Base-by-base conservation (phyloP, 1,140 invertebrate genomes). In the Teleopsis dalmanni region DNA sequence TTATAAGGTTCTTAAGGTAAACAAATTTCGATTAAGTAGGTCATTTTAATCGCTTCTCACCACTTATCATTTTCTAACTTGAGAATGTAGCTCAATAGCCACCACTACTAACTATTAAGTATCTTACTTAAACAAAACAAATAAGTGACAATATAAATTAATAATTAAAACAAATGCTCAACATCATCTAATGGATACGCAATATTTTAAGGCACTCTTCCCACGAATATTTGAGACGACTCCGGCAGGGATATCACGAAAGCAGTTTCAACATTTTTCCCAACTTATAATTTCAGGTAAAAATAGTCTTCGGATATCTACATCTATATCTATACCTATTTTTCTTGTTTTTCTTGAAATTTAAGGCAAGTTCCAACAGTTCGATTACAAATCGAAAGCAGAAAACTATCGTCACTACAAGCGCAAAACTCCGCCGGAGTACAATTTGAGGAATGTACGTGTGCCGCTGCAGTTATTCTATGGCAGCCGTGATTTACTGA, bases 281-380 rank as follows among this genome's bases (percentile, higher is more conserved):
- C 63, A 67, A 52, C 55, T 66, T 47, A 66, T 62, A 51, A 58
- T 57, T 50, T 61, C 58, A 36, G 65, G 63, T 64, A 60, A 65
- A 50, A 41, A n/a, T n/a, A 34, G 3, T 8, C n/a, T 3, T 10
- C 5, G 4, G 14, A n/a, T 25, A 22, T 26, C 13, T 13, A 16
- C 26, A 48, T 19, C 23, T 27, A 26, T 22, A 19, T 10, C 29
- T 11, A 46, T 11, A 38, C 19, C 29, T 23, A 35, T 33, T 50
- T 40, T 45, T 42, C 26, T 25, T 29, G 36, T n/a, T 33, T 34
- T 45, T 18, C 31, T 22, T n/a, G 27, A 38, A 27, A 10, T 29
- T 38, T 22, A 47, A 66, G 63, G 63, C 33, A 57, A 60, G 44
- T 66, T 66, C 36, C 60, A 59, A 45, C 60, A 66, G 45, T 66